Evolutionary conservation across 1,140 invertebrate species (phyloP), one percentile per base, ranked within the genome.

Genomic region (Zaprionus africanus): DNA sequence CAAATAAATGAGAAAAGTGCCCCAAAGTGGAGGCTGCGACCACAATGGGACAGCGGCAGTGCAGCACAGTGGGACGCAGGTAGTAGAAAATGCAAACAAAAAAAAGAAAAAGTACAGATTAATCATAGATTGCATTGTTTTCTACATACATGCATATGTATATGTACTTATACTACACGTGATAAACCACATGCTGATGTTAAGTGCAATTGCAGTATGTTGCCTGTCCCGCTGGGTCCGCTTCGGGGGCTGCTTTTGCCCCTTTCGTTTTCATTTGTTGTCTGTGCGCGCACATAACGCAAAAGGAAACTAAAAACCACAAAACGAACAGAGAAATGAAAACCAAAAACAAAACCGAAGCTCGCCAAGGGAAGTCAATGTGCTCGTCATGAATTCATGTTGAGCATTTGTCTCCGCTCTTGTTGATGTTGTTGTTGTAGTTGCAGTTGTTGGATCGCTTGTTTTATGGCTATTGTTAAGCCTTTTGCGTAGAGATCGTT

Each of bases 381-480:
- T 65, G 75, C 83, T 80, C 66, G 76, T 77, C 82, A 86, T 82
- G 83, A 82, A 76, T 87, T 87, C 77, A 86, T 87, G 71, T 85
- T 78, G 80, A 86, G 82, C 75, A 76, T 62, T 82, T 79, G 83
- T 62, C 17, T 24, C 54, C 41, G 51, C 15, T 70, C 58, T 36
- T 70, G 51, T 66, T 66, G 13, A 64, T 46, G 53, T 1, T 31
- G 31, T 31, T 34, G 31, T 4, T 73, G 41, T 38, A 54, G 56
- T 43, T 70, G 67, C 46, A 56, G 51, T 66, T 66, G 13, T 67
- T 46, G 46, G 54, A 54, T 63, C 34, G 60, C 78, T 65, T 56
- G 41, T 43, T 78, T 70, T 77, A 78, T 85, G 82, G 78, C 82
- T 84, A 87, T 87, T 87, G 84, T 87, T 88, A 78, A 83, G 84